These are phyloP conservation scores for Palaemon carinicauda DNA, from an alignment of 1,140 invertebrate genomes.

Conservation along the genomic window DNA sequence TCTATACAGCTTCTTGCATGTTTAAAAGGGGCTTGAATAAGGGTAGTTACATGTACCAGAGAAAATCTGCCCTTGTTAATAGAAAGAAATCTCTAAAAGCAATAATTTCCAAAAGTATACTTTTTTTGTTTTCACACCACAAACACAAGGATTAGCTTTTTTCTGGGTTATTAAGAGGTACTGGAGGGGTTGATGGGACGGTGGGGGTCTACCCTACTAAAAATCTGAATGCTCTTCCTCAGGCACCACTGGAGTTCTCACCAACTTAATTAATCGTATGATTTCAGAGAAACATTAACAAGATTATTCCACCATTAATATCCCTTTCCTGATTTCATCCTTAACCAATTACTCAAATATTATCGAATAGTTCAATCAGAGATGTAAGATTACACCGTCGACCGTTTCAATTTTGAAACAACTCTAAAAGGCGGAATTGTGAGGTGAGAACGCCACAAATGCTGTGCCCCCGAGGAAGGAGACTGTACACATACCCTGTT, in stretches of 20 bases:
- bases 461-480: constrained; percentile 19
- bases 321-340: too few species aligned
- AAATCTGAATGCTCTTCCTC: constrained; percentile 27
- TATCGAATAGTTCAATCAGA: too few species aligned
- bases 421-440: too few species aligned
- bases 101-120: not conserved
- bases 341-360: too few species aligned
- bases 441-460: constrained; percentile 27
- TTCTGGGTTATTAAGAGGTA: not conserved
- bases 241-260: constrained; percentile 25
- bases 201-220: constrained; percentile 26
- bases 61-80: constrained; percentile 22
- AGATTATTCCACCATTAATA: too few species aligned
- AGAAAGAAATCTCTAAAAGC: constrained; percentile 20
- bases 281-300: too few species aligned
- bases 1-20: not conserved
- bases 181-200: too few species aligned
- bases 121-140: constrained; percentile 7
- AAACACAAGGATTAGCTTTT: constrained; percentile 20
- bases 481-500: constrained; percentile 42
- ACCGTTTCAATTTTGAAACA: too few species aligned
- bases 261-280: not conserved
- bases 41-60: constrained; percentile 20
- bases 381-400: too few species aligned
- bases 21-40: not conserved